Evolutionary conservation across 1,140 invertebrate genomes (phyloP).

Genomic region (Atta colombica): DNA sequence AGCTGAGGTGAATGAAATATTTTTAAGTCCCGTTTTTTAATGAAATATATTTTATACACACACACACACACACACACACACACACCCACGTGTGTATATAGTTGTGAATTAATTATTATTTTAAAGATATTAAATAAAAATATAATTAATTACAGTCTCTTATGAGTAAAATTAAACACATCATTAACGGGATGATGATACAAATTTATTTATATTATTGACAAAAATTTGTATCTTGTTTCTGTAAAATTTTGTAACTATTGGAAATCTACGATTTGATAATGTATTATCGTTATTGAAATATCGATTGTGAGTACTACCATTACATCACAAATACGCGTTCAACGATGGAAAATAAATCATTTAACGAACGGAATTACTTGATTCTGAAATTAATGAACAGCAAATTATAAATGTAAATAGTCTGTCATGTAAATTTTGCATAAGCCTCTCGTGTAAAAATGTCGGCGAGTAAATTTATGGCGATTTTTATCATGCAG

Average conservation of each 20-base stretch:
- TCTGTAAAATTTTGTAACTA: conserved; percentile 5
- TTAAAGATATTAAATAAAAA: not conserved
- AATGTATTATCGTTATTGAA: conserved; percentile 47
- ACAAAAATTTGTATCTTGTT: not conserved
- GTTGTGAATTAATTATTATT: not conserved
- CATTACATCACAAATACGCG: conserved; percentile 30
- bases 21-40: not conserved
- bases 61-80: too few species aligned
- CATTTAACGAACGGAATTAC: conserved; percentile 45
- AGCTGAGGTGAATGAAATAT: not conserved
- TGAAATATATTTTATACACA: not conserved
- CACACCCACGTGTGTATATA: not conserved
- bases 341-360: conserved; percentile 41
- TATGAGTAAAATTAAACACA: not conserved
- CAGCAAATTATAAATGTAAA: conserved; percentile 56
- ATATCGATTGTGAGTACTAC: conserved; percentile 24
- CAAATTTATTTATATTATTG: not conserved
- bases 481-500: conserved; percentile 31
- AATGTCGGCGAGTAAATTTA: conserved; percentile 59
- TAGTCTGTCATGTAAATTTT: conserved; percentile 69
- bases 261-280: conserved; percentile 33
- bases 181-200: not conserved
- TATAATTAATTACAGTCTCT: too few species aligned
- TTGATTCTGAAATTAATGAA: conserved; percentile 49
- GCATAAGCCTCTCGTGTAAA: conserved; percentile 53